Conservation (phyloP, 2,888 invertebrate genomes). For the Anorthoa munda region DNA sequence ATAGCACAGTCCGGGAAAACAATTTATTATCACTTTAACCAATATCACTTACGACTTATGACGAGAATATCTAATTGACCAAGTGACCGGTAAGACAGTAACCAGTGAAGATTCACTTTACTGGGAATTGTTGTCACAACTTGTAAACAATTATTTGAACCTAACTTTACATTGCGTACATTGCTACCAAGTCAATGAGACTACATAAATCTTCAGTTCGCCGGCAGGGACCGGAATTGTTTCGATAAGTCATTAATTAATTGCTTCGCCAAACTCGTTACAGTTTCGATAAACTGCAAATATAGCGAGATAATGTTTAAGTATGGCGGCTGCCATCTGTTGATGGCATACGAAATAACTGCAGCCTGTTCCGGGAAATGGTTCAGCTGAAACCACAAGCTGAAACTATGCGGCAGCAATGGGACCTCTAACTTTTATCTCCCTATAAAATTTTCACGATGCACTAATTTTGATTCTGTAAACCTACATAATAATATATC, state of each 20-base stretch:
- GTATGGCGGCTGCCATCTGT: slow-evolving; percentile 2
- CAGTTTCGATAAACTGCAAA: slow-evolving; percentile 1
- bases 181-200: not conserved
- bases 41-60: not conserved
- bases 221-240: not conserved
- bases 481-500: too few species aligned
- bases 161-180: not conserved
- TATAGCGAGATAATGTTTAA: not conserved
- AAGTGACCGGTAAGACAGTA: not conserved
- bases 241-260: not conserved
- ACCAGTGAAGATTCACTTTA: not conserved
- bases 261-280: not conserved
- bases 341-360: not conserved
- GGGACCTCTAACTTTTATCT: not conserved
- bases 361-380: not conserved
- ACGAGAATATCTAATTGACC: not conserved
- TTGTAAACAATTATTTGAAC: not conserved
- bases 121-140: not conserved
- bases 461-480: not conserved
- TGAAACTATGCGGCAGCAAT: not conserved
- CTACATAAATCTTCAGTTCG: slow-evolving; percentile 10
- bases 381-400: not conserved
- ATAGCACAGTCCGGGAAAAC: not conserved
- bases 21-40: not conserved
- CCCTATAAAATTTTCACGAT: not conserved